Base-by-base conservation (phyloP, 2,797 vertebrate species). In the Geotrypetes seraphini region DNA sequence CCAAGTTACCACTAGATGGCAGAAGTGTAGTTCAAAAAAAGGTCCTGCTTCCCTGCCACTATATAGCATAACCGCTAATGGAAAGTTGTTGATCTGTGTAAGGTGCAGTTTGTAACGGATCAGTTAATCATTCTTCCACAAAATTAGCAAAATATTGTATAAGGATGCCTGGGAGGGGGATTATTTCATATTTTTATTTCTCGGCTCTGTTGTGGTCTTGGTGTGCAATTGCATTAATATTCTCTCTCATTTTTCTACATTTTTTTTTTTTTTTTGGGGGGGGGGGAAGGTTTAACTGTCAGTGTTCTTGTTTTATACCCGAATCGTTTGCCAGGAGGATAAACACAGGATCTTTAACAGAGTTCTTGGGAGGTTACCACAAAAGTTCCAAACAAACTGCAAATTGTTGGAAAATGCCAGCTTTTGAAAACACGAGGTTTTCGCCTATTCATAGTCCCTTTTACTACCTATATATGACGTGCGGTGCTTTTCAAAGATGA, bases 141-240 rank as follows among this genome's bases (percentile, higher is more conserved):
- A 43, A 46, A 33, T 46, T 39, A 46, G 36, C 43, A 33, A 29
- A 46, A 33, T 46, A 39, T 39, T 46, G 25, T 46, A 33, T 46
- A 43, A 46, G 43, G 46, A 25, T 39, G 43, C 43, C n/a, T n/a
- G n/a, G n/a, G n/a, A n/a, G n/a, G n/a, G n/a, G n/a, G n/a, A 26
- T 38, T 45, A 45, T 45, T 34, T 46, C 36, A 29, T 46, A 39
- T 39, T 39, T 19, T 39, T 39, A 34, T 46, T 43, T 22, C 21
- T 39, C 16, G 25, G 24, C 30, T 39, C 25, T 39, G 30, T 46
- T 39, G 35, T 38, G 34, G 43, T 33, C 29, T 39, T 30, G 36
- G 30, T 38, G 36, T 36, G 42, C 46, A 29, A 46, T 46, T 46
- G 43, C 35, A 39, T 33, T 46, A 46, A 28, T 36, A 27, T 26